Evolutionary conservation across 2,888 invertebrate genomes (phyloP).

Genomic region (Leucania comma): DNA sequence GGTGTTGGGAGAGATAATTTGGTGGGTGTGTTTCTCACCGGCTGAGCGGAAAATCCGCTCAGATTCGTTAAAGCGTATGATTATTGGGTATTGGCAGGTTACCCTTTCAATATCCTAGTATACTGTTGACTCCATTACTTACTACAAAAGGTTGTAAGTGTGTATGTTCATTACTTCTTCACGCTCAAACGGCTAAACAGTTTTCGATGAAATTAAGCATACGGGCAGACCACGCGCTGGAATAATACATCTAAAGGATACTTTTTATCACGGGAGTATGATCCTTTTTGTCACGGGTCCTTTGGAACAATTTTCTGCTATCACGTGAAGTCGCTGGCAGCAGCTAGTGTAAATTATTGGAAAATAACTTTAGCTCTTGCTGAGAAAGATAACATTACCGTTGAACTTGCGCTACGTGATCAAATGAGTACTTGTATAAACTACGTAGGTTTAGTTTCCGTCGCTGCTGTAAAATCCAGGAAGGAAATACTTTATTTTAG

Average conservation of each 20-base stretch:
- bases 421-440: background rate
- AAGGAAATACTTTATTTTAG: background rate
- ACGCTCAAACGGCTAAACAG: too few species aligned
- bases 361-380: background rate
- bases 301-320: too few species aligned
- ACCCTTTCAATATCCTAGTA: too few species aligned
- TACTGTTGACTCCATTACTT: too few species aligned
- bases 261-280: too few species aligned
- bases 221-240: too few species aligned
- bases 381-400: background rate
- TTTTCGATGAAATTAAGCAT: too few species aligned
- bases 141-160: too few species aligned
- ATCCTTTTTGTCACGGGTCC: too few species aligned
- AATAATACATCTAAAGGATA: too few species aligned
- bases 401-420: background rate
- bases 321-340: too few species aligned
- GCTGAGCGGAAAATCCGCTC: background rate
- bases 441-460: background rate
- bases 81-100: background rate
- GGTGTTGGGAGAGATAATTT: constrained; percentile 9
- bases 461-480: background rate
- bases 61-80: background rate
- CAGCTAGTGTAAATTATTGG: background rate
- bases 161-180: too few species aligned
- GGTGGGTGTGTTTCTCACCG: background rate